Percentiles rank a stretch among this genome's conserved stretches.
Conservation (phyloP, 2,888 invertebrate genomes). For the Cryptops parisi region DNA sequence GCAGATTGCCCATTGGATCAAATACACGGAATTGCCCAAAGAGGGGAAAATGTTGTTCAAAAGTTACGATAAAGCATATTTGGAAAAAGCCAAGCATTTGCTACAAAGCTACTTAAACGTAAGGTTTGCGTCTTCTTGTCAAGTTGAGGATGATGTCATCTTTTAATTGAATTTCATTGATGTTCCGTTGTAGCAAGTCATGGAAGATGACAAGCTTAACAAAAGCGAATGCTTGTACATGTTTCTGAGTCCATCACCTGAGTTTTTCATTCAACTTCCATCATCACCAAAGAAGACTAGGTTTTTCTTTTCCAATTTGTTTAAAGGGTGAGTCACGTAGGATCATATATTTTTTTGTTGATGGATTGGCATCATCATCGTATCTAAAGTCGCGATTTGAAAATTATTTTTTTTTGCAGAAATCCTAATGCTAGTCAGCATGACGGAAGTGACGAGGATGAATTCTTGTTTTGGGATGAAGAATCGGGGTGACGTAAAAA, state of each 20-base stretch:
- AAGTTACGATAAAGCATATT: constrained; percentile 52
- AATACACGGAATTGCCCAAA: constrained; percentile 59
- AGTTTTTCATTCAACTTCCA: background rate
- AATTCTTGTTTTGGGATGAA: constrained; percentile 58
- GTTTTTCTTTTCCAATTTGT: background rate
- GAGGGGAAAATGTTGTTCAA: constrained; percentile 58
- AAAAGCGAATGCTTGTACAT: background rate
- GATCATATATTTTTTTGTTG: background rate
- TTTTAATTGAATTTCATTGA: too few relatives aligned
- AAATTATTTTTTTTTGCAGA: background rate
- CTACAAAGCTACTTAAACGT: constrained; percentile 78
- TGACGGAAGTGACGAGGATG: constrained; percentile 57
- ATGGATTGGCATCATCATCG: background rate
- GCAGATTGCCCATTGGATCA: constrained; percentile 59
- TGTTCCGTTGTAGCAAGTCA: background rate
- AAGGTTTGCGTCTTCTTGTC: constrained; percentile 28
- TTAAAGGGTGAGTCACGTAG: constrained; percentile 18
- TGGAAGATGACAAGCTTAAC: background rate
- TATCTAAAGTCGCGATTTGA: background rate
- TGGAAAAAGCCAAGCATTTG: constrained; percentile 66
- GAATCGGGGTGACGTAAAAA: constrained; percentile 19
- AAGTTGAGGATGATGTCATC: background rate
- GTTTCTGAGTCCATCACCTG: background rate
- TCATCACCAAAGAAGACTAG: background rate
- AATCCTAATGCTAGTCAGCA: background rate